Base-by-base conservation (phyloP, 2,888 invertebrate genomes). In the Mythimna pallens region DNA sequence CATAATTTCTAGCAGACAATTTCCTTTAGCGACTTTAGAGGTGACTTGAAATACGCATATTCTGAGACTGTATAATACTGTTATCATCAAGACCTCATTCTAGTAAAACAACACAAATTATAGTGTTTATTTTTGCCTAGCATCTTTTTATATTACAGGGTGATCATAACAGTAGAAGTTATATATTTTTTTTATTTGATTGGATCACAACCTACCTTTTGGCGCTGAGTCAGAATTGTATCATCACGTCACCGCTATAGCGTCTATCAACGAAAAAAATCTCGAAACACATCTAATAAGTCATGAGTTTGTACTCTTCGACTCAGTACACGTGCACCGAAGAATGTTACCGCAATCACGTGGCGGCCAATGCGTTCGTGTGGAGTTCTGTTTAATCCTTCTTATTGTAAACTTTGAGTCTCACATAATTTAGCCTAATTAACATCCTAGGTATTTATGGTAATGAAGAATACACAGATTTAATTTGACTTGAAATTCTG, bases 311-410 rank as follows among this genome's bases (percentile, higher is more conserved):
- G 86, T 86, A 78, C 84, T 70, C 65, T 43, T 69, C n/a, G 34
- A 76, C 30, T 66, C 30, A 10, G 88, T 86, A 80, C 88, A 69
- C 79, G 74, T 79, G 88, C 78, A 87, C 87, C 62, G 64, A 70
- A 70, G 72, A 78, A 61, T 73, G 76, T 63, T 68, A 66, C 36
- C 70, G 43, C 63, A 10, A 62, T 68, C 78, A 84, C 86, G 86
- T 83, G 82, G 77, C 78, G 12, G 17, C 65, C 58, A 74, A 83
- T 83, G 78, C 79, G 79, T 69, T 73, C 63, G 64, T 52, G 61
- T 61, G 67, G 67, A 68, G 52, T 52, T 52, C 65, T 70, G 25
- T 54, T 63, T 57, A 36, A 36, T 57, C 54, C 34, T 62, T 40
- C 54, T 75, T 55, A 9, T 58, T 30, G 1, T 52, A 22, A 47